Conservation (phyloP, 2,888 invertebrate species). For the Lymantria monacha region DNA sequence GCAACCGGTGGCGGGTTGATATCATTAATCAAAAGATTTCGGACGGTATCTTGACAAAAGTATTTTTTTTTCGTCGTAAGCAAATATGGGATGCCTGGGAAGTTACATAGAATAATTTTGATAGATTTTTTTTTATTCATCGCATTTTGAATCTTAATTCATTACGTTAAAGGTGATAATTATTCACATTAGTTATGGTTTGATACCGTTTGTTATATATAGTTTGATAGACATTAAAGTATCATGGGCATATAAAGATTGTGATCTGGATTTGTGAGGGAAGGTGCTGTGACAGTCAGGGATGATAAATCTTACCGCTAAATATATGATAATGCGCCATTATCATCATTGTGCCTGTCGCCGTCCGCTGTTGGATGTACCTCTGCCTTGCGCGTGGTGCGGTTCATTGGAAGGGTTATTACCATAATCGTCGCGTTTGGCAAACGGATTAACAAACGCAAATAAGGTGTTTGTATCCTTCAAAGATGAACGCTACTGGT, state of each 20-base stretch:
- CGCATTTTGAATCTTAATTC: conserved; percentile 5
- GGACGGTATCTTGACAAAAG: conserved; percentile 64
- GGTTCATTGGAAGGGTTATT: too few species aligned
- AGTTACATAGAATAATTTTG: conserved; percentile 6
- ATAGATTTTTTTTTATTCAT: background rate
- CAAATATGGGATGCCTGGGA: conserved; percentile 65
- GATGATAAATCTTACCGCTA: background rate
- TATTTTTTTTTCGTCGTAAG: conserved; percentile 66
- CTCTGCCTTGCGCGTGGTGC: too few species aligned
- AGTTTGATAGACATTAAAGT: conserved; percentile 30
- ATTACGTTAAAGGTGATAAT: conserved; percentile 2
- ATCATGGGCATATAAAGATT: conserved; percentile 14
- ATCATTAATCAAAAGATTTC: conserved; percentile 69
- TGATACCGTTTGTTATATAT: conserved; percentile 7
- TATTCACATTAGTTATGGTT: background rate
- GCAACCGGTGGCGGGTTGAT: conserved; percentile 53
- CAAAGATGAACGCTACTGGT: too few species aligned
- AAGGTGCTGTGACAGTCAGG: conserved; percentile 15
- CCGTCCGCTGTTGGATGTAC: too few species aligned
- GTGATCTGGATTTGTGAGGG: conserved; percentile 26
- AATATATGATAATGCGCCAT: background rate
- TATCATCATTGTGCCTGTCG: too few species aligned
- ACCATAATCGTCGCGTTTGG: too few species aligned
- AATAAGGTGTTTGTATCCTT: too few species aligned
- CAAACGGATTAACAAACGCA: too few species aligned